These are phyloP conservation scores for Pithys albifrons DNA, from an alignment of 2,113 vertebrate genomes.

Conservation along the genomic window DNA sequence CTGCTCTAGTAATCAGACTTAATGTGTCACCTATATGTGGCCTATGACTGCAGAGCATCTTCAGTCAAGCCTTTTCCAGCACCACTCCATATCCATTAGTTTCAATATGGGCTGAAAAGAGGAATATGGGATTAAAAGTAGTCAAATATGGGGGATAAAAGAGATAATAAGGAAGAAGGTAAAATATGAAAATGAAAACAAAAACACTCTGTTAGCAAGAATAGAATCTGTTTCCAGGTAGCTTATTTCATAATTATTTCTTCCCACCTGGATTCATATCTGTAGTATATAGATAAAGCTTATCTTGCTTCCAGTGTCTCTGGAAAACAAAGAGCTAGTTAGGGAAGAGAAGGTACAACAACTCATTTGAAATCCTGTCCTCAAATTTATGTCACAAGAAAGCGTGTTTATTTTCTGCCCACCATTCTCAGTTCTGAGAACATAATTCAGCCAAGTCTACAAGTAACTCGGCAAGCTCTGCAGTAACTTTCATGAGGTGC, in stretches of 20 bases:
- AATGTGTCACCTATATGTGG: no score
- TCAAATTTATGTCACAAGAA: neutral
- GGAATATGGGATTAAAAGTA: neutral
- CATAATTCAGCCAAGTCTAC: fast-evolving
- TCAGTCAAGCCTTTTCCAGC: neutral
- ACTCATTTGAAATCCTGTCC: neutral
- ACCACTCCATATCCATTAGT: neutral
- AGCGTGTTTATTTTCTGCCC: neutral
- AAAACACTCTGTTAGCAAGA: neutral
- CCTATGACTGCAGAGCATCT: neutral
- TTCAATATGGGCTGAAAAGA: neutral
- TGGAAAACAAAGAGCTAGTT: neutral
- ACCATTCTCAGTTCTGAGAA: neutral
- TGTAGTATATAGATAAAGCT: neutral
- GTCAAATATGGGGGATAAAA: neutral
- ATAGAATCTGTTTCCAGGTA: neutral
- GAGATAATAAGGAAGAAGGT: neutral
- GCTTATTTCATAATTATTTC: neutral
- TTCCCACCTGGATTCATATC: neutral
- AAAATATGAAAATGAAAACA: neutral
- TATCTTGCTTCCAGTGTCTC: neutral
- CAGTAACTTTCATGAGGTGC: neutral
- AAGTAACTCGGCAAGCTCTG: neutral
- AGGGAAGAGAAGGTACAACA: neutral
- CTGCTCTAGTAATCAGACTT: neutral